A percentile compares a stretch with the other conserved stretches of the same genome.
phyloP scores from a whole-genome alignment of 2,888 invertebrate species.

The Stenodema calcarata region DNA sequence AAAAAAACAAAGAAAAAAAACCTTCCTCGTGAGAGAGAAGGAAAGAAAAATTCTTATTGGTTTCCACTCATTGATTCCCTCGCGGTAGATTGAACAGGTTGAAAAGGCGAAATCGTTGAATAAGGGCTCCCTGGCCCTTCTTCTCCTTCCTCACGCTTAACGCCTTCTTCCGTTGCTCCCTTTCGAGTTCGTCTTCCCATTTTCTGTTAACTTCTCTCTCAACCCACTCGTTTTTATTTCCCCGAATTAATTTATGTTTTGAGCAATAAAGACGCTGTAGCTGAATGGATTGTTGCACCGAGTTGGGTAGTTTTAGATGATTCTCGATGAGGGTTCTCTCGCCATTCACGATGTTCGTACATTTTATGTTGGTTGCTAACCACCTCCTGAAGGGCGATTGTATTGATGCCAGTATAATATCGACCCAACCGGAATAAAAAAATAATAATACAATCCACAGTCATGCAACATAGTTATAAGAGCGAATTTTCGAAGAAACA shows the following conservation, averaged over 20 bases:
- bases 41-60: conserved; percentile 12
- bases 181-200: background rate
- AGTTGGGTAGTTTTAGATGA: background rate
- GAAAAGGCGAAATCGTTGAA: conserved; percentile 42
- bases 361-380: too few relatives aligned
- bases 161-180: background rate
- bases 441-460: too few relatives aligned
- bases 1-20: background rate
- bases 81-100: conserved; percentile 37
- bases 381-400: too few relatives aligned
- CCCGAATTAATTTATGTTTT: background rate
- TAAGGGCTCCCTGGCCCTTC: conserved; percentile 16
- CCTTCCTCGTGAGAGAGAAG: background rate
- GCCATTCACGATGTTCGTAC: too few relatives aligned
- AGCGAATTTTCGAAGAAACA: too few relatives aligned
- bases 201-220: background rate
- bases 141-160: background rate
- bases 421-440: too few relatives aligned
- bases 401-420: too few relatives aligned
- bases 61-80: conserved; percentile 39
- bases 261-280: background rate
- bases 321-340: too few relatives aligned
- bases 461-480: too few relatives aligned
- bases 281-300: background rate
- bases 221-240: background rate